Conservation (phyloP, 30 jellyfish, hydroid and myxozoan genomes). For the Hydractinia symbiolongicarpus region DNA sequence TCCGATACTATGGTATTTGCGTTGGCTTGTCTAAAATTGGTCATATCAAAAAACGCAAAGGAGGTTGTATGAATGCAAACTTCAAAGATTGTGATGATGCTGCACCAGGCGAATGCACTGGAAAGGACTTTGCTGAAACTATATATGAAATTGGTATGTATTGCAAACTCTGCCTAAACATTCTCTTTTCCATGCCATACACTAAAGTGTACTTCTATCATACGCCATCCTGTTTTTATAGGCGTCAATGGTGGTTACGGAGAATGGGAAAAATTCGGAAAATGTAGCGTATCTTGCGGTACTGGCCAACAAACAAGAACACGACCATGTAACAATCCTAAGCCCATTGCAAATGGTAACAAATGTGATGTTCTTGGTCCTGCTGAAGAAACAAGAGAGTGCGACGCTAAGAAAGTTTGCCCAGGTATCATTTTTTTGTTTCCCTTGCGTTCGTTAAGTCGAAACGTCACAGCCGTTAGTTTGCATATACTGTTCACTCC, state of each 20-base stretch:
- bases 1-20: conserved; percentile 11
- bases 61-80: neutral
- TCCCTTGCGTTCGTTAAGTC: neutral
- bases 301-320: conserved; percentile 12
- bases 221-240: neutral
- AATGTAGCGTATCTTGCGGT: conserved; percentile 28
- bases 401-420: neutral
- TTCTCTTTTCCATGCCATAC: too few species aligned
- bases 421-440: neutral
- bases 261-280: conserved; percentile 24
- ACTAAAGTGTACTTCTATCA: neutral
- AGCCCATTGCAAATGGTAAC: conserved; percentile 14
- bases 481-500: too few species aligned
- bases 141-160: conserved; percentile 9
- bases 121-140: neutral
- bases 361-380: conserved; percentile 20
- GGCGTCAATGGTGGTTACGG: conserved; percentile 33
- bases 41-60: neutral
- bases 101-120: conserved; percentile 10
- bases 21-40: neutral
- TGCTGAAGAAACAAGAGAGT: conserved; percentile 14
- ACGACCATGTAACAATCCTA: conserved; percentile 20
- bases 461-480: neutral
- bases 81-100: neutral
- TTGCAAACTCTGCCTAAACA: neutral